Conservation (phyloP, 2,888 invertebrate species). For the Acrobasis suavella region DNA sequence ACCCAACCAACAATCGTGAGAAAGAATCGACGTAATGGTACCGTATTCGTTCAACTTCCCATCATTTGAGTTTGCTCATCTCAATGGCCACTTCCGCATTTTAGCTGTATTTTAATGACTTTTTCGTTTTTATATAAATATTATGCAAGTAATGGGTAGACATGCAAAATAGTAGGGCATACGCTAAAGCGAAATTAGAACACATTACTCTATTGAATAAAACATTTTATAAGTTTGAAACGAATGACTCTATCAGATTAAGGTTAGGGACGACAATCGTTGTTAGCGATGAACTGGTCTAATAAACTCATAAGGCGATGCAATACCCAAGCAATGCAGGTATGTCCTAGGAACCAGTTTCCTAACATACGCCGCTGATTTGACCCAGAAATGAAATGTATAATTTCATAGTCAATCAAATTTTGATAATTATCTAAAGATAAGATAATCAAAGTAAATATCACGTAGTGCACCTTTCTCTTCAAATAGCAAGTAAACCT, state of each 20-base stretch:
- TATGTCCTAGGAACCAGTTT: not conserved
- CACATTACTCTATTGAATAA: too few species aligned
- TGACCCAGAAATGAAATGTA: conserved; percentile 1
- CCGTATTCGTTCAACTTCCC: conserved; percentile 20
- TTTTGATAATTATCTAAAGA: not conserved
- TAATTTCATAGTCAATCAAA: not conserved
- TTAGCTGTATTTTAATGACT: not conserved
- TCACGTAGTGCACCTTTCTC: conserved; percentile 2
- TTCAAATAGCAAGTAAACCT: conserved; percentile 2
- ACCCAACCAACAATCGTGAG: conserved; percentile 14
- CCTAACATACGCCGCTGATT: not conserved
- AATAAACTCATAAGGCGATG: too few species aligned
- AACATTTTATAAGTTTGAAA: too few species aligned
- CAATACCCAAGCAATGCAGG: too few species aligned
- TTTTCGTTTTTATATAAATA: not conserved
- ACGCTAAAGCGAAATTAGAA: too few species aligned
- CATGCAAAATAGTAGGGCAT: too few species aligned
- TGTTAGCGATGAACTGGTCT: too few species aligned
- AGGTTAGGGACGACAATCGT: too few species aligned
- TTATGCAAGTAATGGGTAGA: not conserved
- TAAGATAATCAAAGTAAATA: not conserved
- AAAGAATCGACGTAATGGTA: conserved; percentile 17
- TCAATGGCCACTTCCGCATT: conserved; percentile 15
- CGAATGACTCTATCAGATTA: too few species aligned
- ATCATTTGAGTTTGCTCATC: conserved; percentile 18